Evolutionary conservation across 2,797 vertebrate species (phyloP).

Genomic region (Eulemur rubriventer): DNA sequence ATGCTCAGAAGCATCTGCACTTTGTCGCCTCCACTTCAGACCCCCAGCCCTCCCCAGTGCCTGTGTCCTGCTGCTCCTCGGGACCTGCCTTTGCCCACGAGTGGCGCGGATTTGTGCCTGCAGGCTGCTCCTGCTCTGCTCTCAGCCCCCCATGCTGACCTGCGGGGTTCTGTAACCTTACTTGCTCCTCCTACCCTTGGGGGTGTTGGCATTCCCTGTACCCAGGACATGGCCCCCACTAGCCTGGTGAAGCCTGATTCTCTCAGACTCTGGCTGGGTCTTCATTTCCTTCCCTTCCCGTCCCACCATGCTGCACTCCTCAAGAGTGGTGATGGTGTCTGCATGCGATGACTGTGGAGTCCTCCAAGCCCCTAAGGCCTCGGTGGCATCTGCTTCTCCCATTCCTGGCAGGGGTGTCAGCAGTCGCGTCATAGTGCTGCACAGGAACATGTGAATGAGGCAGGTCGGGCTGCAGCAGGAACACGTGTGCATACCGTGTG

Average conservation of each 20-base stretch:
- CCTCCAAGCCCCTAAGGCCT: too few relatives aligned
- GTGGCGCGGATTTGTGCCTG: too few relatives aligned
- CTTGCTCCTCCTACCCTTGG: neutral
- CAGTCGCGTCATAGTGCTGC: neutral
- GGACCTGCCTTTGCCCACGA: too few relatives aligned
- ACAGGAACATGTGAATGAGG: too few relatives aligned
- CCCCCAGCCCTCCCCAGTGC: too few relatives aligned
- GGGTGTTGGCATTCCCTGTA: neutral
- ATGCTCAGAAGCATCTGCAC: neutral
- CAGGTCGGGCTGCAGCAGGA: too few relatives aligned
- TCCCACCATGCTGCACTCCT: neutral
- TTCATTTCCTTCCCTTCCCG: too few relatives aligned
- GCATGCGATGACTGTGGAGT: neutral
- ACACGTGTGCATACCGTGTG: neutral
- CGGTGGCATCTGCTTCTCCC: neutral
- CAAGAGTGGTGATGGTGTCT: neutral
- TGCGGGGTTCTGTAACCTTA: neutral
- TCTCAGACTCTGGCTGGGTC: too few relatives aligned
- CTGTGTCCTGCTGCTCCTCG: too few relatives aligned
- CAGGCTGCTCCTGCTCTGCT: too few relatives aligned
- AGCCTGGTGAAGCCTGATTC: neutral
- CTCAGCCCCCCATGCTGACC: neutral
- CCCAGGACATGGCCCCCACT: neutral
- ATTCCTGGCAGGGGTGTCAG: neutral
- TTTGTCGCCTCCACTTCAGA: fast-evolving